Evolutionary conservation across 2,888 invertebrate species (phyloP).

Genomic region (Plagiodera versicolora): DNA sequence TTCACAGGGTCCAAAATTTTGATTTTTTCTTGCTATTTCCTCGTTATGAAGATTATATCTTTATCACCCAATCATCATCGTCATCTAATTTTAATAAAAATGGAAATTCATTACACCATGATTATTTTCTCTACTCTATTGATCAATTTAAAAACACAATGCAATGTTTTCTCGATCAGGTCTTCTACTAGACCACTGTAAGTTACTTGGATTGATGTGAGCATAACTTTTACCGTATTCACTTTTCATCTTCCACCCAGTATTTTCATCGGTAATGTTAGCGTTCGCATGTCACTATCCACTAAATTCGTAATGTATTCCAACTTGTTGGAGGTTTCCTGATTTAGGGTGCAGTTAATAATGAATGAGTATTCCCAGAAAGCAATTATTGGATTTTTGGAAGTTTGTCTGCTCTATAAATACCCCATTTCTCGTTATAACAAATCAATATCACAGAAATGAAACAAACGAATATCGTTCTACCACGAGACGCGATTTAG

Average conservation of each 20-base stretch:
- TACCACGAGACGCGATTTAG: neutral
- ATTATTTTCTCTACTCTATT: no score
- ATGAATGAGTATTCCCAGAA: conserved; percentile 17
- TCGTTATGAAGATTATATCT: no score
- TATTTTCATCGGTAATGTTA: neutral
- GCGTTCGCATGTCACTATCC: neutral
- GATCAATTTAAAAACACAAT: no score
- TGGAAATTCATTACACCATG: no score
- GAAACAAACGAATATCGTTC: neutral
- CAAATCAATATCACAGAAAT: conserved; percentile 16
- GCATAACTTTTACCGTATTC: no score
- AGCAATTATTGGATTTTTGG: conserved; percentile 21
- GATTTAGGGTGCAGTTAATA: conserved; percentile 13
- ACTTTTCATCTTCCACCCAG: neutral
- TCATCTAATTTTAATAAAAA: no score
- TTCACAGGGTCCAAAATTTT: no score
- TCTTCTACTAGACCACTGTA: no score
- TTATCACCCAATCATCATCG: no score
- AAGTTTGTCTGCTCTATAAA: conserved; percentile 24
- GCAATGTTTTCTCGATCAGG: no score
- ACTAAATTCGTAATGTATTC: neutral
- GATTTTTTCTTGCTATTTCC: no score
- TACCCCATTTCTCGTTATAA: conserved; percentile 16
- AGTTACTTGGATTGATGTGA: no score
- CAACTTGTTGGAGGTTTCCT: neutral